phyloP scores from a whole-genome alignment of 2,113 vertebrate species.

The Microtus montanus region DNA sequence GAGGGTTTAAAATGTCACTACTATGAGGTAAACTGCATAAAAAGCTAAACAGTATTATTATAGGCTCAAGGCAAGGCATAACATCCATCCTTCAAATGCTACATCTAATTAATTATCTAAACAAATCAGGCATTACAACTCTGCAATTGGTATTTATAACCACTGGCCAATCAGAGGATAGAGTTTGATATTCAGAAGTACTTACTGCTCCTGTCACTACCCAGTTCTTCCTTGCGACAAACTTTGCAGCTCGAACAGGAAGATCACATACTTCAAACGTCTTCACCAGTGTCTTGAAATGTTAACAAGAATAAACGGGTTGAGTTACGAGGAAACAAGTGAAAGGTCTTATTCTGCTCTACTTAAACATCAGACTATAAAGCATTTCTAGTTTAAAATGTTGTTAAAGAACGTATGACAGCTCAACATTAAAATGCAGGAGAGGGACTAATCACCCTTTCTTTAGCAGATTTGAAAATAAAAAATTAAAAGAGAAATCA shows the following conservation, averaged over 20 bases:
- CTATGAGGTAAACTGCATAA: not conserved
- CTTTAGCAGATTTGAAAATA: constrained; percentile 20
- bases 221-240: constrained; percentile 99
- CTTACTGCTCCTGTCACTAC: constrained; percentile 99
- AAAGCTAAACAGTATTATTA: not conserved
- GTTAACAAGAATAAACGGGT: not conserved
- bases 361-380: constrained; percentile 27
- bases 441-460: not conserved
- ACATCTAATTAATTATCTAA: not conserved
- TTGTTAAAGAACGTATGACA: constrained; percentile 43
- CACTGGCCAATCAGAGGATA: constrained; percentile 20
- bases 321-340: constrained; percentile 46
- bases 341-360: not conserved
- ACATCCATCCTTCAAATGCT: not conserved
- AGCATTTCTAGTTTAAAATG: constrained; percentile 44
- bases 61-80: not conserved
- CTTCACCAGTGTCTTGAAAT: constrained; percentile 95
- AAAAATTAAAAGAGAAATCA: constrained; percentile 29
- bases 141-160: not conserved
- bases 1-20: constrained; percentile 19
- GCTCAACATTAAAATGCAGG: not conserved
- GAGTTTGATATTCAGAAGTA: constrained; percentile 27
- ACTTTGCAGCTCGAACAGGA: constrained; percentile 98
- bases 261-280: constrained; percentile 99
- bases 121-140: constrained; percentile 21